Percentiles rank a stretch among this genome's conserved stretches.
Conservation (phyloP, 1,140 invertebrate species). For the Drosophila burlai region DNA sequence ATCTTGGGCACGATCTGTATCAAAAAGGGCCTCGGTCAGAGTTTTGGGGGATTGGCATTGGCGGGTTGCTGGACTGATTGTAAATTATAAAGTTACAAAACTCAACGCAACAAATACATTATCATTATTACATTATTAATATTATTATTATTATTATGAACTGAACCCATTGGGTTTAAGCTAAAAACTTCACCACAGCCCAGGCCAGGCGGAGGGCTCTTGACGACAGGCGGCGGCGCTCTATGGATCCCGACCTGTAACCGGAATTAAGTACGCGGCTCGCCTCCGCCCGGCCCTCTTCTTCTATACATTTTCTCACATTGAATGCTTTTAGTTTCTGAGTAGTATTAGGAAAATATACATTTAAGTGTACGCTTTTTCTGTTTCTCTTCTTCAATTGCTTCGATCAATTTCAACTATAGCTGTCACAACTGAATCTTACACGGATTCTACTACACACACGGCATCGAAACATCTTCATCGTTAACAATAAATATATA, state of each 20-base stretch:
- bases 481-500: constrained; percentile 48
- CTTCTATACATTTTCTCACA: constrained; percentile 32
- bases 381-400: constrained; percentile 32
- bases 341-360: constrained; percentile 46
- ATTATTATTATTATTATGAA: constrained; percentile 56
- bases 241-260: constrained; percentile 2
- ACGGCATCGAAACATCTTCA: constrained; percentile 40
- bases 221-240: background rate
- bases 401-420: constrained; percentile 49
- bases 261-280: constrained; percentile 61
- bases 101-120: constrained; percentile 71
- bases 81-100: constrained; percentile 70
- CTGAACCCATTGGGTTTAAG: constrained; percentile 68
- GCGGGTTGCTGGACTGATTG: constrained; percentile 41
- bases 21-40: constrained; percentile 47
- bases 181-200: constrained; percentile 44
- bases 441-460: constrained; percentile 47
- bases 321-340: constrained; percentile 59
- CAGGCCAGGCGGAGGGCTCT: constrained; percentile 20
- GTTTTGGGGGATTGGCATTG: constrained; percentile 25
- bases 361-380: constrained; percentile 30
- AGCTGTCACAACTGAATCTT: constrained; percentile 49
- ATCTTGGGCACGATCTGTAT: constrained; percentile 27
- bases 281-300: constrained; percentile 23
- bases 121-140: background rate